These are phyloP conservation scores for Opisthograptis luteolata DNA, from an alignment of 2,888 invertebrate genomes.

Conservation along the genomic window DNA sequence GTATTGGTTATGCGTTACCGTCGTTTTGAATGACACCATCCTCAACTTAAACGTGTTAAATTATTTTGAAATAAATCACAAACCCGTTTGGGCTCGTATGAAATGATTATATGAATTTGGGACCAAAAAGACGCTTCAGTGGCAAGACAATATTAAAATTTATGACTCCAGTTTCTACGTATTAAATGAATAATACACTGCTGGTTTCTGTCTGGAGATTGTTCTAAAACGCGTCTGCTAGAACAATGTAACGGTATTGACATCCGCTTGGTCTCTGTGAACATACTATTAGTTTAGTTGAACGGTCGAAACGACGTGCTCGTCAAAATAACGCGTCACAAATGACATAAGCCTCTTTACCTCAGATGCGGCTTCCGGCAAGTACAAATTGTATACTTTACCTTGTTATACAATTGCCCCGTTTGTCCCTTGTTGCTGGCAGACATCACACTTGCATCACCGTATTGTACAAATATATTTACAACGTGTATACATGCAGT, in stretches of 20 bases:
- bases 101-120: not conserved
- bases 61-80: too few species aligned
- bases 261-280: too few species aligned
- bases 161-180: not conserved
- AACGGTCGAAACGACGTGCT: too few species aligned
- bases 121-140: not conserved
- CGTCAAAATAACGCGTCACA: too few species aligned
- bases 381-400: too few species aligned
- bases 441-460: not conserved
- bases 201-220: not conserved
- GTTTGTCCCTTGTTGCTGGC: not conserved
- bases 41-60: not conserved
- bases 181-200: not conserved
- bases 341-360: too few species aligned
- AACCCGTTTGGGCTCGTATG: not conserved
- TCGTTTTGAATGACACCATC: not conserved
- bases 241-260: too few species aligned
- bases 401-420: too few species aligned
- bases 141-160: slow-evolving; percentile 2
- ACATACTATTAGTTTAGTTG: too few species aligned
- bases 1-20: not conserved
- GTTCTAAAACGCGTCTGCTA: too few species aligned
- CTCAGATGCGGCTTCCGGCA: too few species aligned
- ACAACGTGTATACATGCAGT: not conserved
- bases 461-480: not conserved